These are phyloP conservation scores for Hormiphora californensis DNA, from an alignment of 37 sponge, comb jelly and placozoan species.

Conservation along the genomic window DNA sequence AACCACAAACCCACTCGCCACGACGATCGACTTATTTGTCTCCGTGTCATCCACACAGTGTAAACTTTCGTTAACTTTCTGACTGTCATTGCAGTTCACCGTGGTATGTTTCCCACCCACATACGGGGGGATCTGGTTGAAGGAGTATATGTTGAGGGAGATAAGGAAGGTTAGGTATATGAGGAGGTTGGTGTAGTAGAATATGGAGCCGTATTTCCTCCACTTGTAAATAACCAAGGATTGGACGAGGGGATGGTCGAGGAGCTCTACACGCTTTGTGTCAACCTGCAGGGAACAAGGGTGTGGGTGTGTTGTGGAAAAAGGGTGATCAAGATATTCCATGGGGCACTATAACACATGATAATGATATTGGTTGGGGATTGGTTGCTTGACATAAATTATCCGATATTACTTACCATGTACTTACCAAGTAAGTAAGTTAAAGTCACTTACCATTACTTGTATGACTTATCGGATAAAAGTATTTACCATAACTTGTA, in stretches of 20 bases:
- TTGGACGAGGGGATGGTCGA: conserved; percentile 21
- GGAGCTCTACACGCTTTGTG: not conserved
- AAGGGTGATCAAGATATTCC: not conserved
- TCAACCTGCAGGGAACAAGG: not conserved
- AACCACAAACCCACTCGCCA: not conserved
- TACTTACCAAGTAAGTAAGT: too few relatives aligned
- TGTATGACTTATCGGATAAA: not conserved
- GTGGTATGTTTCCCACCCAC: too few relatives aligned
- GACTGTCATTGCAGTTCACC: not conserved
- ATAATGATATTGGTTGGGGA: not conserved
- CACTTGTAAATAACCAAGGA: conserved; percentile 6
- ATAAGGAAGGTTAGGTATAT: not conserved
- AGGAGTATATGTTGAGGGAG: not conserved
- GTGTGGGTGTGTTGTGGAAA: not conserved
- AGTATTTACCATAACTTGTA: not conserved
- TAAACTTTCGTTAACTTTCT: not conserved
- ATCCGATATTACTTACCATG: too few relatives aligned
- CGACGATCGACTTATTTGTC: not conserved
- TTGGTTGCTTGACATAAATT: not conserved
- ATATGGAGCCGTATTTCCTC: not conserved
- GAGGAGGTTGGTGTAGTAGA: conserved; percentile 37
- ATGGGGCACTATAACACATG: not conserved
- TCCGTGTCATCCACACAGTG: not conserved
- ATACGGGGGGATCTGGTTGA: conserved; percentile 22
- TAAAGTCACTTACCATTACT: too few relatives aligned